Evolutionary conservation across 2,888 invertebrate species (phyloP).

Genomic region (Galerucella pusilla): DNA sequence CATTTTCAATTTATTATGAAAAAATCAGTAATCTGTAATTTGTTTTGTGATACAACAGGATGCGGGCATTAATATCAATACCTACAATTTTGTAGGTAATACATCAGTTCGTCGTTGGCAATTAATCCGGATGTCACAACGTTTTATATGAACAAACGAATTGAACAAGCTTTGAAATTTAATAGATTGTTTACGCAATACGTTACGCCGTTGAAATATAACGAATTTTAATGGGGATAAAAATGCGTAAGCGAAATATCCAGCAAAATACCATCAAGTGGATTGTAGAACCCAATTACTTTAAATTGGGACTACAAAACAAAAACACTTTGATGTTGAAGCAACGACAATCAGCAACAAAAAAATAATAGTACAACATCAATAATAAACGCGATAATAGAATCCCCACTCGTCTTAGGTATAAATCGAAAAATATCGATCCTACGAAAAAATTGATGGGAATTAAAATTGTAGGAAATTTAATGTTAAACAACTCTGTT

Average conservation of each 20-base stretch:
- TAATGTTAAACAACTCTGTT: no score
- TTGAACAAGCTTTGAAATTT: not conserved
- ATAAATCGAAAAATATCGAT: no score
- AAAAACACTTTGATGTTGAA: no score
- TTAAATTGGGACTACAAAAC: not conserved
- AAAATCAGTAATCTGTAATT: not conserved
- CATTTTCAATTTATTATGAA: not conserved
- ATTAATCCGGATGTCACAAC: constrained; percentile 9
- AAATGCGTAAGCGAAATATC: not conserved
- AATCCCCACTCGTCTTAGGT: no score
- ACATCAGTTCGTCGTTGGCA: constrained; percentile 1
- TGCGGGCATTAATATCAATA: not conserved
- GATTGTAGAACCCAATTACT: not conserved
- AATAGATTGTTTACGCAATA: constrained; percentile 11
- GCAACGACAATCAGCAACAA: no score
- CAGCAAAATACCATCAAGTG: not conserved
- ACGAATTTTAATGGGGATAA: constrained; percentile 1
- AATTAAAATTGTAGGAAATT: no score
- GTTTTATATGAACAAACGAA: constrained; percentile 2
- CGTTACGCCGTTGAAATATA: not conserved
- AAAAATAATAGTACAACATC: not conserved
- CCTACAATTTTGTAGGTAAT: constrained; percentile 4
- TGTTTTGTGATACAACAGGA: constrained; percentile 8
- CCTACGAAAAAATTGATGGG: no score
- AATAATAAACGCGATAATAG: no score